Percentiles rank a stretch among this genome's conserved stretches.
Conservation (phyloP, 2,113 vertebrate species). For the Callaeas wilsoni region DNA sequence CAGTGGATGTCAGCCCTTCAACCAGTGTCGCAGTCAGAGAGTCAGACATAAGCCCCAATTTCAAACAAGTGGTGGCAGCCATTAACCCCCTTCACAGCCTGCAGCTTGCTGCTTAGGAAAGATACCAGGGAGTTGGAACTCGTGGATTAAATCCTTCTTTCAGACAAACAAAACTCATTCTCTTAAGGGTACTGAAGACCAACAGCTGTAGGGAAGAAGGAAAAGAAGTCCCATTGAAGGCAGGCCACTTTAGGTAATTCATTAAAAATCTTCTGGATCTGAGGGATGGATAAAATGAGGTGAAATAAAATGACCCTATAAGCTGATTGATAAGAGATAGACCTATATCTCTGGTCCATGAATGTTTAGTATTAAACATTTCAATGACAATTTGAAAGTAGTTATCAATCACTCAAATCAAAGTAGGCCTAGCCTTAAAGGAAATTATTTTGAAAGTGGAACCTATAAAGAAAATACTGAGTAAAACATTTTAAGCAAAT, state of each 20-base stretch:
- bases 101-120: background rate
- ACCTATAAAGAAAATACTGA: background rate
- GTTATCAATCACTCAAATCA: background rate
- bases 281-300: background rate
- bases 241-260: rapidly evolving
- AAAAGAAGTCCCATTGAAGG: background rate
- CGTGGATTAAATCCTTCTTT: background rate
- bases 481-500: background rate
- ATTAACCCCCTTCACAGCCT: background rate
- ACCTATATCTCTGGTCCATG: background rate
- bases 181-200: background rate
- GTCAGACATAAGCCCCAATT: background rate
- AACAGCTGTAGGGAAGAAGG: background rate
- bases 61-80: background rate
- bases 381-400: background rate
- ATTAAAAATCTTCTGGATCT: background rate
- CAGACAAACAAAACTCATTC: background rate
- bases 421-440: background rate
- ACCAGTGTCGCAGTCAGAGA: background rate
- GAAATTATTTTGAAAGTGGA: background rate
- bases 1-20: background rate
- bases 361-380: background rate
- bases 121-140: background rate
- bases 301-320: background rate
- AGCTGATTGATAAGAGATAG: background rate